Base-by-base conservation (phyloP, 2,797 vertebrate species). In the Mastacembelus armatus region DNA sequence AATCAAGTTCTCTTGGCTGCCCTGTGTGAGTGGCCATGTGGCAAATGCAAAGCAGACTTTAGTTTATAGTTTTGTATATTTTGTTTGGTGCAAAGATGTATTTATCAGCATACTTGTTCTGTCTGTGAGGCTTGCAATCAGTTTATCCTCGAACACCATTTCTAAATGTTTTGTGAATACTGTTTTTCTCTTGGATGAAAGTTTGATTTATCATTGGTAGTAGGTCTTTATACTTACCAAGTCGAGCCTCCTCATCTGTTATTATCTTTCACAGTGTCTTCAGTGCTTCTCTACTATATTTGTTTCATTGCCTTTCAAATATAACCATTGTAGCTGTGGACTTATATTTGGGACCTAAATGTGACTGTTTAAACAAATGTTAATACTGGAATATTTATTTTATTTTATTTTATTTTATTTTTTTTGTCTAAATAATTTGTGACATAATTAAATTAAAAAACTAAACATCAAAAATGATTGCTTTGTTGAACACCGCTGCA, bases 371-470 rank as follows among this genome's bases (percentile, higher is more conserved):
- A 16, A 60, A 10, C 27, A 56, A 65, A 44, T 66, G 32, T 72
- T 66, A 51, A 21, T 74, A 57, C 40, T 74, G 74, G 79, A 38
- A 18, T n/a, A n/a, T n/a, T n/a, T n/a, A n/a, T n/a, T n/a, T n/a
- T n/a, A n/a, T n/a, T n/a, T n/a, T n/a, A n/a, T n/a, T n/a, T n/a
- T n/a, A n/a, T n/a, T n/a, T n/a, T n/a, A n/a, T n/a, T n/a, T 40
- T 35, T 66, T 77, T 52, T 52, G 38, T 67, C 62, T 48, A 47
- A 80, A 66, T 39, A 32, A 43, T 18, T 67, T 68, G 54, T 80
- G 49, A 57, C 27, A 70, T 50, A 39, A 39, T 66, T 62, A n/a
- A 57, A 87, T 75, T 78, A 82, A 90, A n/a, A 84, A 66, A 30
- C 2, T 4, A 63, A 43, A 60, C n/a, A 57, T 50, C 1, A 36